Conservation (phyloP, 2,113 vertebrate species). For the Hypomesus transpacificus region DNA sequence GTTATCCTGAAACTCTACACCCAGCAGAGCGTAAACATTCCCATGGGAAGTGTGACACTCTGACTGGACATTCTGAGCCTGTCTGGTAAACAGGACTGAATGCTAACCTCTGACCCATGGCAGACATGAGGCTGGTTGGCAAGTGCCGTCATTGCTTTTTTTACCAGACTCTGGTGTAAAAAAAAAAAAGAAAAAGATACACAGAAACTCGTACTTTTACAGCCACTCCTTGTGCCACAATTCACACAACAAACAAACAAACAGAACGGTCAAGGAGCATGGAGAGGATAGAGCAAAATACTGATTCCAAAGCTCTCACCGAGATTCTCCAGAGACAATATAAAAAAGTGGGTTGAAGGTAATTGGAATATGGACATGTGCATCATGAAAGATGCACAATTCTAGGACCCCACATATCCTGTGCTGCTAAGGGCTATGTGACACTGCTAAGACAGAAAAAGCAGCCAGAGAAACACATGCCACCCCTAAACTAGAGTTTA, state of each 20-base stretch:
- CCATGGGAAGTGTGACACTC: background rate
- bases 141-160: background rate
- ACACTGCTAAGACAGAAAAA: conserved; percentile 56
- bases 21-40: background rate
- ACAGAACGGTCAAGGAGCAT: no score
- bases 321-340: conserved; percentile 3
- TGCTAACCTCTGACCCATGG: conserved; percentile 13
- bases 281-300: no score
- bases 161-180: background rate
- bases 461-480: background rate
- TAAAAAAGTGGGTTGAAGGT: conserved; percentile 6
- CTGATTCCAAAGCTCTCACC: no score
- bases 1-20: background rate
- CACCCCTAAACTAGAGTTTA: no score
- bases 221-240: no score
- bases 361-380: conserved; percentile 38
- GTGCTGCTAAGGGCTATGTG: conserved; percentile 30
- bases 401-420: conserved; percentile 38
- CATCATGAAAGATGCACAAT: conserved; percentile 7
- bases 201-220: no score
- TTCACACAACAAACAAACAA: no score
- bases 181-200: background rate
- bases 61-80: conserved; percentile 13
- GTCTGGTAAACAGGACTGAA: conserved; percentile 1
- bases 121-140: background rate